Base-by-base conservation (phyloP, 2,888 invertebrate species). In the Loripinus fragilis region DNA sequence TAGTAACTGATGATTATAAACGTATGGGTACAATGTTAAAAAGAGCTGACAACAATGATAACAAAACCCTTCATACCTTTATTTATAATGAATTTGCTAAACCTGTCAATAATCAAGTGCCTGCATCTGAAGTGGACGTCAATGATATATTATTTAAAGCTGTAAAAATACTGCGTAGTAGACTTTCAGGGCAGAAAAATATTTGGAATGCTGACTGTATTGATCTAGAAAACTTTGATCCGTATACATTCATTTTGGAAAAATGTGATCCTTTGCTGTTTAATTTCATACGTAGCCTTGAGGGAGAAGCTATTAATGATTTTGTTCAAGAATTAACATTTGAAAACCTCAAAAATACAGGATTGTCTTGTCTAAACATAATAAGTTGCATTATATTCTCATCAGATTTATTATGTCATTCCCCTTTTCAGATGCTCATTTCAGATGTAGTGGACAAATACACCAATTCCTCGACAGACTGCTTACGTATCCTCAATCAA, bases 1-100 rank as follows among this genome's bases (percentile, higher is more conserved):
- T 55, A 8, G 17, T 28, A 25, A 55, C 55, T 7, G 55, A 55
- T 55, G 55, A 28, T 12, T 55, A 55, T 28, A 55, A 55, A 28
- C 23, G 55, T 3, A 55, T 55, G 55, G 55, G 55, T 2, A 55
- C 55, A 23, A 55, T 55, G 55, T n/a, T n/a, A n/a, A n/a, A n/a
- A n/a, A n/a, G n/a, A n/a, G n/a, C n/a, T n/a, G n/a, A n/a, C n/a
- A n/a, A 55, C 28, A 28, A 55, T 55, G 55, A 55, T 28, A 55
- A 55, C 17, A 55, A 55, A 55, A 25, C 10, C 10, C 30, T 55
- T 8, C 55, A 55, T 28, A 5, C 23, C 8, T 28, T 25, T 7
- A 55, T 20, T 17, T n/a, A n/a, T n/a, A n/a, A n/a, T n/a, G n/a
- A n/a, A n/a, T n/a, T n/a, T n/a, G n/a, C n/a, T n/a, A n/a, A 7